Base-by-base conservation (phyloP, 2,888 invertebrate species). In the Hirtodrosophila duncani region DNA sequence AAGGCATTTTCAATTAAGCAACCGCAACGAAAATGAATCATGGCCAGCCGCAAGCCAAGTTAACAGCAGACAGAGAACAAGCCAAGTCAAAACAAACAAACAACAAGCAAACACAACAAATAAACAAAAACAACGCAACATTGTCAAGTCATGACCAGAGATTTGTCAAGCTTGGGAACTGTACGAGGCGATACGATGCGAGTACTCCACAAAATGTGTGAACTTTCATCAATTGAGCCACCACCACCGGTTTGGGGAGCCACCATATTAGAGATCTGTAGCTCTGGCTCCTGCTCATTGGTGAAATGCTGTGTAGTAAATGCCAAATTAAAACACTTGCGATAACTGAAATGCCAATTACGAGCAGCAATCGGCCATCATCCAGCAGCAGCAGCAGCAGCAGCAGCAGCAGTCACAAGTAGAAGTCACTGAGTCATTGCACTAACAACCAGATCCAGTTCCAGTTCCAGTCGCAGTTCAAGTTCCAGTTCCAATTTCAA, bases 1-100 rank as follows among this genome's bases (percentile, higher is more conserved):
- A 67, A 57, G 75, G 67, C 53, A 52, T 42, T 67, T 58, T 49
- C 48, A 67, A 68, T 75, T 69, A 75, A 64, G 51, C 37, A 68
- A 68, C 53, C 21, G 34, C 33, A 33, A 58, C 20, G 9, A 61
- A 59, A 42, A 49, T 51, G 48, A 65, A 61, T 46, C 62, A 62
- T 70, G 67, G 63, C 37, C 51, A 52, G 41, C 29, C 24, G 33
- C 34, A n/a, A n/a, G n/a, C n/a, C n/a, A n/a, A n/a, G n/a, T n/a
- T n/a, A n/a, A n/a, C n/a, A n/a, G n/a, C n/a, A n/a, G n/a, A n/a
- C n/a, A n/a, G n/a, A 45, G 42, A 59, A 64, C 46, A 44, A 49
- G 49, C 41, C 33, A 27, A 29, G 10, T 4, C 31, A 24, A 13
- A 29, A 30, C 30, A 44, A 33, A 7, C 21, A 20, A n/a, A 27